These are phyloP conservation scores for Monomorium pharaonis DNA, from an alignment of 1,140 invertebrate genomes.

Conservation along the genomic window DNA sequence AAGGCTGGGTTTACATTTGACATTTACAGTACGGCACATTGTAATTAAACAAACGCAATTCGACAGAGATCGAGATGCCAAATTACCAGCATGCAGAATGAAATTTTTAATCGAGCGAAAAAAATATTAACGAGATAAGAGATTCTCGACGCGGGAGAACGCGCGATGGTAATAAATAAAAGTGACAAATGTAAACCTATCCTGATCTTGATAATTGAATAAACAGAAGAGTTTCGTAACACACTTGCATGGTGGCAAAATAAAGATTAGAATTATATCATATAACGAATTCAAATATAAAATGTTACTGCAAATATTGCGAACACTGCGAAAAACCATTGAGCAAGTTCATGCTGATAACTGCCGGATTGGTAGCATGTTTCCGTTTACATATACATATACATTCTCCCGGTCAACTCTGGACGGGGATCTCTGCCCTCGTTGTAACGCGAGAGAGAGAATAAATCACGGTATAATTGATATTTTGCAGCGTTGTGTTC, in stretches of 20 bases:
- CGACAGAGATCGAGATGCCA: conserved; percentile 54
- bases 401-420: not conserved
- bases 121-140: not conserved
- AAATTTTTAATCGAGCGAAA: conserved; percentile 37
- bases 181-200: conserved; percentile 78
- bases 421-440: not conserved
- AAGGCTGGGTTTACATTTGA: conserved; percentile 74
- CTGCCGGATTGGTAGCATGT: not conserved
- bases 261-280: conserved; percentile 57
- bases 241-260: conserved; percentile 70
- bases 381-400: not conserved
- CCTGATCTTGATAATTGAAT: conserved; percentile 61
- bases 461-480: too few species aligned
- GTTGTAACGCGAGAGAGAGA: not conserved
- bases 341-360: conserved; percentile 61
- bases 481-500: conserved; percentile 5
- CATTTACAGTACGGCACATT: conserved; percentile 40
- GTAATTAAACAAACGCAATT: conserved; percentile 43
- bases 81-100: conserved; percentile 67
- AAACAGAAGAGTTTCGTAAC: conserved; percentile 67
- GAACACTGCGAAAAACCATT: conserved; percentile 65
- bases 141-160: not conserved
- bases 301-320: conserved; percentile 23
- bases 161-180: conserved; percentile 52
- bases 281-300: conserved; percentile 61